Evolutionary conservation across 2,113 vertebrate species (phyloP).

Genomic region (Choloepus hoffmanni): DNA sequence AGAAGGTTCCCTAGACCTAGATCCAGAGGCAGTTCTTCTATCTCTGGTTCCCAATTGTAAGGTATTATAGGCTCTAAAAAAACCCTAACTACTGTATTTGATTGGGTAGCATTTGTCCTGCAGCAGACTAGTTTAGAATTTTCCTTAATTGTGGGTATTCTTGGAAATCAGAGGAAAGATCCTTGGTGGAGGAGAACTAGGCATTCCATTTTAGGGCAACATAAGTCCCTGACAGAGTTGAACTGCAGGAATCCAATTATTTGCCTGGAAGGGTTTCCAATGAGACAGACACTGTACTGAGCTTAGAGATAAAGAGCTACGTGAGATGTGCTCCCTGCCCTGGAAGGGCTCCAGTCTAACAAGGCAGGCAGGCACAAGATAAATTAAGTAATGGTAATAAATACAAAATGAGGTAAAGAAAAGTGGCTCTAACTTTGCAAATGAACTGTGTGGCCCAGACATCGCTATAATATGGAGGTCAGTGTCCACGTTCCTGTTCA

Average conservation of each 20-base stretch:
- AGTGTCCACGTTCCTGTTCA: background rate
- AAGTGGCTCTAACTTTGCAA: conserved; percentile 10
- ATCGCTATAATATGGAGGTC: background rate
- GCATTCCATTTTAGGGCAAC: conserved; percentile 45
- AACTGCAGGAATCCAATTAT: conserved; percentile 56
- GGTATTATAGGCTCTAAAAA: conserved; percentile 31
- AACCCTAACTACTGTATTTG: background rate
- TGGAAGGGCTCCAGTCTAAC: conserved; percentile 10
- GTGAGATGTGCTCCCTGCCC: background rate
- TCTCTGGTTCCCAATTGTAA: background rate
- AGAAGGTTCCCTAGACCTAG: background rate
- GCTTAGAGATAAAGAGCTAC: conserved; percentile 16
- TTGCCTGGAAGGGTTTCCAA: conserved; percentile 45
- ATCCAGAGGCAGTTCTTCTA: background rate
- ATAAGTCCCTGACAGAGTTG: conserved; percentile 33
- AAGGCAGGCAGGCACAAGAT: background rate
- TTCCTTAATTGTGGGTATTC: background rate
- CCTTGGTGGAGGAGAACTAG: background rate
- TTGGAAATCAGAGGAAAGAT: conserved; percentile 51
- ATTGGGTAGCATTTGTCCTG: background rate
- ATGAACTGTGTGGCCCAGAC: conserved; percentile 36
- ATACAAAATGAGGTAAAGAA: background rate
- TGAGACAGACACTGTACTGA: background rate
- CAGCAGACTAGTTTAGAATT: background rate
- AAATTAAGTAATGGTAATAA: conserved; percentile 46